Conservation (phyloP, 2,113 vertebrate species). For the Odontesthes bonariensis region DNA sequence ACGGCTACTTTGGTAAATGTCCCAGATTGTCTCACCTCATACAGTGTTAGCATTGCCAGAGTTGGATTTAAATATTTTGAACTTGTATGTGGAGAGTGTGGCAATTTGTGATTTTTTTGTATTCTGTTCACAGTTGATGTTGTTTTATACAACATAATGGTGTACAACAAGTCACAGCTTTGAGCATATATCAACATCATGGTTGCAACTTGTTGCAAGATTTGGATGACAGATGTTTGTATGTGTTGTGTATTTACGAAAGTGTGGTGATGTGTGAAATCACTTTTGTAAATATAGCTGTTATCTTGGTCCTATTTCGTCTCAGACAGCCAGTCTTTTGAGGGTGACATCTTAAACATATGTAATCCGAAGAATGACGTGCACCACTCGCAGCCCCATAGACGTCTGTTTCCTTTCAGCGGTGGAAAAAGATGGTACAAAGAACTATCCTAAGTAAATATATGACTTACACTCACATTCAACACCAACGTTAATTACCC, state of each 20-base stretch:
- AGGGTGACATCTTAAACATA: constrained; percentile 66
- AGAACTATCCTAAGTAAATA: constrained; percentile 60
- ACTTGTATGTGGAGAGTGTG: not conserved
- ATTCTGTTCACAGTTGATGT: not conserved
- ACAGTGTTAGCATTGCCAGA: not conserved
- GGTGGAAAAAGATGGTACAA: constrained; percentile 46
- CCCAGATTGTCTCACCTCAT: constrained; percentile 22
- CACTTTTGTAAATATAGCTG: constrained; percentile 74
- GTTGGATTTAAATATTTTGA: constrained; percentile 6
- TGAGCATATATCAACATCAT: not conserved
- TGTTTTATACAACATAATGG: not conserved
- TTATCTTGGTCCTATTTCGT: constrained; percentile 73
- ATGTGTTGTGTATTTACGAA: constrained; percentile 49
- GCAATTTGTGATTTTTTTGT: not conserved
- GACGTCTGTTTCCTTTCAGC: constrained; percentile 56
- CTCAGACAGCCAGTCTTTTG: constrained; percentile 63
- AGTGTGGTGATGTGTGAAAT: constrained; percentile 73
- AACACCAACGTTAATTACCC: constrained; percentile 73
- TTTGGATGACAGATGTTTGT: constrained; percentile 12
- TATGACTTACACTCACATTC: constrained; percentile 62
- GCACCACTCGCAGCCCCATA: constrained; percentile 58
- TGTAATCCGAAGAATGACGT: constrained; percentile 53
- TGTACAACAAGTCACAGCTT: not conserved
- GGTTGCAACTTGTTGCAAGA: constrained; percentile 14
- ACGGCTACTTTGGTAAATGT: constrained; percentile 23